Evolutionary conservation across 2,888 invertebrate genomes (phyloP), one percentile per base, ranked within the genome.

Genomic region (Sylvicola fuscatus): DNA sequence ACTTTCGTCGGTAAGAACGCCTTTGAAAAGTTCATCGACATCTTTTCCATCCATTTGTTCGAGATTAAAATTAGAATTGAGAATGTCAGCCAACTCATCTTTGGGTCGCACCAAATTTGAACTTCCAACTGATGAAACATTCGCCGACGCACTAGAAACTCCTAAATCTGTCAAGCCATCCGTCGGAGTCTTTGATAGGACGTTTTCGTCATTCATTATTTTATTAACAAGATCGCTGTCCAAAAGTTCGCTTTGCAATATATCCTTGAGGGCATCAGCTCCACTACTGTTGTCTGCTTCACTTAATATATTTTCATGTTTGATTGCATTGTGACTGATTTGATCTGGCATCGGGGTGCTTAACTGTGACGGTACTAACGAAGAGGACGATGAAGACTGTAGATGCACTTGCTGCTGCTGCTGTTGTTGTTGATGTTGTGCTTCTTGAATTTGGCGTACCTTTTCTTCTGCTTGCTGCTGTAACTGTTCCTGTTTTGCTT

Each of bases 21-120:
- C 84, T 60, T 87, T 86, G 58, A 90, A 84, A 49, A 89, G 79
- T 55, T 87, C 87, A 50, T 89, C 87, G 2, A 89, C 84, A 46
- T 87, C 87, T 54, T 83, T 83, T 50, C 80, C 75, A 56, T 87
- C 86, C 70, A 89, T 87, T 37, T 76, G 79, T 49, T 82, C 82
- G 38, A 84, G 53, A 50, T 72, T 80, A 45, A 82, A 74, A 49
- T 72, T 67, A n/a, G 70, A 64, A 45, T 70, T 68, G 32, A 75
- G 57, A 45, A 75, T 70, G 51, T 75, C 74, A 35, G 66, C 67
- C 21, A 75, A 54, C 53, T 73, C 73, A 54, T 81, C 80, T 57
- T 81, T 81, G 21, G 21, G 21, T 8, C 21, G 21, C 4, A 21
- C 21, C 8, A 38, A 26, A 13, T 16, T 30, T 8, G 3, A 10